Evolutionary conservation across 2,888 invertebrate species (phyloP).

Genomic region (Lochmaea crataegi): DNA sequence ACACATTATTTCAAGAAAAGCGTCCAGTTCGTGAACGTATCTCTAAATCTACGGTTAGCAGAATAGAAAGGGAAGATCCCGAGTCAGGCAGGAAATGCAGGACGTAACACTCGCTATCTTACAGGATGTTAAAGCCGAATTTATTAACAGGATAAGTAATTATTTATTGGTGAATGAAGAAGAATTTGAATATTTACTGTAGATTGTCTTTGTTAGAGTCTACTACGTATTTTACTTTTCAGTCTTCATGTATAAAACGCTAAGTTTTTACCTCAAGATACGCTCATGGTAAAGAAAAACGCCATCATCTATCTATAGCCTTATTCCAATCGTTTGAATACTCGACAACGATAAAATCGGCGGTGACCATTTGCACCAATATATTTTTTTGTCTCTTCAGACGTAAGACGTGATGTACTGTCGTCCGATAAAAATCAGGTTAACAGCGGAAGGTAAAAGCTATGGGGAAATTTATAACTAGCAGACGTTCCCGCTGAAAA

Average conservation of each 20-base stretch:
- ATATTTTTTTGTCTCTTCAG: conserved; percentile 29
- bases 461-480: conserved; percentile 34
- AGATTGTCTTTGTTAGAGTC: too few species aligned
- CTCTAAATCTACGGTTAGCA: too few species aligned
- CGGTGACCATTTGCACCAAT: conserved; percentile 40
- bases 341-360: conserved; percentile 42
- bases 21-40: too few species aligned
- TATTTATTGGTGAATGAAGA: too few species aligned
- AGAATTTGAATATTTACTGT: too few species aligned
- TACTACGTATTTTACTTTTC: too few species aligned
- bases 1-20: too few species aligned
- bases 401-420: conserved; percentile 29
- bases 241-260: background rate
- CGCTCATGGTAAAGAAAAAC: conserved; percentile 5
- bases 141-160: too few species aligned
- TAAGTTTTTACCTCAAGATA: background rate
- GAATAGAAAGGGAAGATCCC: too few species aligned
- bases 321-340: conserved; percentile 44
- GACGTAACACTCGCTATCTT: too few species aligned
- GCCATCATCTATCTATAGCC: conserved; percentile 39
- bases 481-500: background rate
- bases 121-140: too few species aligned
- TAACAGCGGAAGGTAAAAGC: conserved; percentile 32
- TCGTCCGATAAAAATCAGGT: conserved; percentile 24
- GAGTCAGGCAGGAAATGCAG: too few species aligned